Evolutionary conservation across 2,797 vertebrate genomes (phyloP).

Genomic region (Esox masquinongy): DNA sequence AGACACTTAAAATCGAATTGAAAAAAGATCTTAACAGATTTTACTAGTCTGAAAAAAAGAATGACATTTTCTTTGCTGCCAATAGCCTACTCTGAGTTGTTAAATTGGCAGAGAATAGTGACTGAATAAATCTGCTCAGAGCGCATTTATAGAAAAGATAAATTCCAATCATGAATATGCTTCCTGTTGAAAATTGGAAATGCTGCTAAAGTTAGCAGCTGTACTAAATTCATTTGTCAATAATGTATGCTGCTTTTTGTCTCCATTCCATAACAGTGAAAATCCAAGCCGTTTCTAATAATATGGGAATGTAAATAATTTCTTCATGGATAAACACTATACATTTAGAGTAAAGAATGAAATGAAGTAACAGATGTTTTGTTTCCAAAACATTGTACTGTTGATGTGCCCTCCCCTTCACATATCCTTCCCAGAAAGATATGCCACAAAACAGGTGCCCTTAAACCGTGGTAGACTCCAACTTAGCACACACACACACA

Average conservation of each 20-base stretch:
- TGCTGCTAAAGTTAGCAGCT: neutral
- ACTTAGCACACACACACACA: conserved; percentile 40
- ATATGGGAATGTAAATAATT: neutral
- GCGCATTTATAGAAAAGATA: conserved; percentile 25
- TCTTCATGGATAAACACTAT: conserved; percentile 3
- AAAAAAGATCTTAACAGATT: too few species aligned
- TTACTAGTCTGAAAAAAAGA: too few species aligned
- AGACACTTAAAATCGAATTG: neutral
- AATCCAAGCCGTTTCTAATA: neutral
- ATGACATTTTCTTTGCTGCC: neutral
- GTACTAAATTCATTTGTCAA: neutral
- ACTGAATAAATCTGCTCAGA: conserved; percentile 26
- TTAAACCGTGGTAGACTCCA: conserved; percentile 54
- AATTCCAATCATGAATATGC: conserved; percentile 8
- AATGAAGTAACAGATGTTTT: conserved; percentile 49
- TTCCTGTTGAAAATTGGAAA: neutral
- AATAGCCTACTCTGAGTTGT: neutral
- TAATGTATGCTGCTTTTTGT: conserved; percentile 1
- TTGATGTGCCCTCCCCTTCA: conserved; percentile 29
- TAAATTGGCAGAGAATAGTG: neutral
- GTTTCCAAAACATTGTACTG: conserved; percentile 46
- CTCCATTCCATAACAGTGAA: conserved; percentile 1
- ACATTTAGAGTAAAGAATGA: conserved; percentile 2
- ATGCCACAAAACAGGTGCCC: conserved; percentile 71
- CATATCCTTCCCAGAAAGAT: conserved; percentile 40